Conservation (phyloP, 2,888 invertebrate genomes). For the Torymus texanus region DNA sequence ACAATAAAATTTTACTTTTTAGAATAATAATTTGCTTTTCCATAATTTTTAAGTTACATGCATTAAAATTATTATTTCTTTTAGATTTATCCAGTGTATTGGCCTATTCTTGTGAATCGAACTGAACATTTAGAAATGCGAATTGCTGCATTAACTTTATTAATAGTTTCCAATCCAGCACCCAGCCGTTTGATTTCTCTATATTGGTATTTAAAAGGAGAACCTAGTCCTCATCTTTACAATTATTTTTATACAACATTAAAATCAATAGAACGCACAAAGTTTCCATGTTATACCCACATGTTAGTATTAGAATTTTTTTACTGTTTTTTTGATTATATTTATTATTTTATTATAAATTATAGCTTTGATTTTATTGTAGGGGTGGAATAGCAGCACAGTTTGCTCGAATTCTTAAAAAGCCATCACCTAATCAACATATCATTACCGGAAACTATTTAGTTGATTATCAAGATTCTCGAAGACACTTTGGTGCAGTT, state of each 20-base stretch:
- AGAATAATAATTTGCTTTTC: no score
- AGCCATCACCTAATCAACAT: conserved; percentile 77
- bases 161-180: conserved; percentile 81
- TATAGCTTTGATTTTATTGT: conserved; percentile 10
- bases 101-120: conserved; percentile 83
- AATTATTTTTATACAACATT: conserved; percentile 84
- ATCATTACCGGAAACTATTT: conserved; percentile 86
- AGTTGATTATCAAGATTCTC: conserved; percentile 82
- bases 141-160: conserved; percentile 80
- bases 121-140: conserved; percentile 82
- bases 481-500: conserved; percentile 79
- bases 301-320: conserved; percentile 77
- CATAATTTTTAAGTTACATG: no score
- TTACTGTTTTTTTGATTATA: conserved; percentile 16
- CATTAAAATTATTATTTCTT: background rate
- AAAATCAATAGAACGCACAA: conserved; percentile 81
- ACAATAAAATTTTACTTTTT: no score
- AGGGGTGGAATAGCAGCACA: conserved; percentile 79
- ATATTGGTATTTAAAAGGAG: conserved; percentile 81
- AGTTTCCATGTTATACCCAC: conserved; percentile 81
- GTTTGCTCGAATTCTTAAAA: conserved; percentile 80
- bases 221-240: conserved; percentile 80
- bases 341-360: conserved; percentile 7
- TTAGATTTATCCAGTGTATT: conserved; percentile 79
- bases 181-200: conserved; percentile 82